phyloP scores from a whole-genome alignment of 1,140 invertebrate species.

The Drosophila nigromelanica region DNA sequence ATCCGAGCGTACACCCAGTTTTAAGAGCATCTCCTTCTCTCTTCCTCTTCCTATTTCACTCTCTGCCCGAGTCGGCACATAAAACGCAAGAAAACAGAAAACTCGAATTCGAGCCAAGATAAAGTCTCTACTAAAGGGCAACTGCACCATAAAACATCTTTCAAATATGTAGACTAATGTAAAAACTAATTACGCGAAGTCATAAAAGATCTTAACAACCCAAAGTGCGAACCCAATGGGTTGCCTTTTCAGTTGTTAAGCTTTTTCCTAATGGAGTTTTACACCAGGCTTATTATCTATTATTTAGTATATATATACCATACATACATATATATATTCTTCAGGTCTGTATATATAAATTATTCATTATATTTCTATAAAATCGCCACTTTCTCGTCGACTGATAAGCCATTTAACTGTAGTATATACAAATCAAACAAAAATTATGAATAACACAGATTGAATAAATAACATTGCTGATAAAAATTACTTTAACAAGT shows the following conservation, averaged over 20 bases:
- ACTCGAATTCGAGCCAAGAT: constrained; percentile 7
- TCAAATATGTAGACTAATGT: constrained; percentile 43
- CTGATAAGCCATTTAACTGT: constrained; percentile 21
- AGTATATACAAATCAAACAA: constrained; percentile 12
- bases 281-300: no score
- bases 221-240: constrained; percentile 57
- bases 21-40: constrained; percentile 52
- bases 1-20: constrained; percentile 27
- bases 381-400: constrained; percentile 23
- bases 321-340: background rate
- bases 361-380: constrained; percentile 8
- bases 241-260: constrained; percentile 10
- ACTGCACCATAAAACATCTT: constrained; percentile 62
- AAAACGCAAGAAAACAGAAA: constrained; percentile 34
- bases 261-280: constrained; percentile 22
- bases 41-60: background rate
- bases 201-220: constrained; percentile 61
- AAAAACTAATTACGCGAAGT: constrained; percentile 75
- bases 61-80: constrained; percentile 22
- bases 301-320: no score
- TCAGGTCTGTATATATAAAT: background rate
- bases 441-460: constrained; percentile 22
- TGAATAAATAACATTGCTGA: constrained; percentile 34
- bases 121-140: constrained; percentile 5
- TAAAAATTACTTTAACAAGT: background rate